Base-by-base conservation (phyloP, 2,888 invertebrate species). In the Cabera pusaria region DNA sequence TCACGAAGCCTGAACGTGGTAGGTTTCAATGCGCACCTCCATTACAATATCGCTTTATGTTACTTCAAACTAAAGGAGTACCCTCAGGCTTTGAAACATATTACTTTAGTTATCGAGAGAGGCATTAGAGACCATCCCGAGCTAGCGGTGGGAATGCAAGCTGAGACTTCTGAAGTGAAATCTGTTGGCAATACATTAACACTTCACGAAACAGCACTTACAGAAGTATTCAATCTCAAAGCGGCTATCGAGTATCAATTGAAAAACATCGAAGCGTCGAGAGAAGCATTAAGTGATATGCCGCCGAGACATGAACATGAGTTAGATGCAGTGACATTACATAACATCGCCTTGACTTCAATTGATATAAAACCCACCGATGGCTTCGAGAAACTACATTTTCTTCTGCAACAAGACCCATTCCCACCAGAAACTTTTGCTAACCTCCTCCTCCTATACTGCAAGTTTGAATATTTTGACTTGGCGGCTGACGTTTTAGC, bases 371-470 rank as follows among this genome's bases (percentile, higher is more conserved):
- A 95, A 65, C 95, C 97, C 0, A 94, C 95, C 0, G 97, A 98
- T 64, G 97, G 98, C 6, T 98, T 99, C 68, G 97, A 98, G 68
- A 92, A 92, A 40, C 66, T 92, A 1, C 88, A 91, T 69, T 99
- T 98, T 79, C 90, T 99, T 8, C 89, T 99, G 11, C 97, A 98
- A 66, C 97, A 99, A 69, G 97, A 97, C 66, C 96, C 97, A 1
- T 99, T 98, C 72, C 99, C 99, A 2, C 96, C 97, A 6, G 99
- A 99, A 90, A 98, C 99, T 0, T 98, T 99, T 75, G 95, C 97
- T 1, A 99, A 99, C 82, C 90, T 99, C 8, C 87, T 99, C 22
- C 89, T 99, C 2, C 89, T 98, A 0, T 99, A 99, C 72, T 97
- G 98, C 72, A 98, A 98, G 75, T 97, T 98, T 77, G 98, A 98